A percentile compares a stretch with the other conserved stretches of the same genome.
Conservation (phyloP, 2,888 invertebrate genomes). For the Seira ritae region DNA sequence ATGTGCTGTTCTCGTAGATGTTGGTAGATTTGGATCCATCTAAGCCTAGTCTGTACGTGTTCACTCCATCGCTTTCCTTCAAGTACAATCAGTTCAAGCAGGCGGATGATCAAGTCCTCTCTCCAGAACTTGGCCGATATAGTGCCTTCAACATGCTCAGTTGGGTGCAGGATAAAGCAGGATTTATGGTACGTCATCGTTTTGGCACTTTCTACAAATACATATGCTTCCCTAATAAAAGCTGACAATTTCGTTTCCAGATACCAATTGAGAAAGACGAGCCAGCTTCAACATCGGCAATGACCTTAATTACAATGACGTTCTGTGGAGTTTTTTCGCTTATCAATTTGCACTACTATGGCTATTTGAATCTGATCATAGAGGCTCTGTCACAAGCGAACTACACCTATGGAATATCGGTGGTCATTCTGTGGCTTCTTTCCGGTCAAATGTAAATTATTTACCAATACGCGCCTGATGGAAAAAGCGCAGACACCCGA, state of each 20-base stretch:
- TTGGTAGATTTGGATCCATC: conserved; percentile 36
- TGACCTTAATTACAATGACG: too few species aligned
- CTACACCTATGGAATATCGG: conserved; percentile 29
- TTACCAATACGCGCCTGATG: too few species aligned
- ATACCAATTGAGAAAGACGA: conserved; percentile 19
- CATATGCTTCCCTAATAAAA: too few species aligned
- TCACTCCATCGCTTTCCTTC: conserved; percentile 27
- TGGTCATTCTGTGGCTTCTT: conserved; percentile 24
- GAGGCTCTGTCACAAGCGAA: conserved; percentile 9
- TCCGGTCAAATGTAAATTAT: conserved; percentile 49
- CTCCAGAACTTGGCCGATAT: not conserved
- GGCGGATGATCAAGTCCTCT: not conserved
- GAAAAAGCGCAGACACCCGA: too few species aligned
- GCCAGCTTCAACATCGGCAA: not conserved
- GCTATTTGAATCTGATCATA: conserved; percentile 26
- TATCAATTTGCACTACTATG: conserved; percentile 30
- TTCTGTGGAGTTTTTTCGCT: not conserved
- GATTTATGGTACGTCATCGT: not conserved
- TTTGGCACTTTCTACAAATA: too few species aligned
- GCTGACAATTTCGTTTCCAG: too few species aligned
- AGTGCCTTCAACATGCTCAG: not conserved
- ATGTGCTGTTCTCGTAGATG: conserved; percentile 16
- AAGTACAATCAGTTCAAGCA: conserved; percentile 42
- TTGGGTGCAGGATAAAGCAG: conserved; percentile 21
- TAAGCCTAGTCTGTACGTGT: conserved; percentile 31